Conservation (phyloP, 2,113 vertebrate genomes). For the Nettapus auritus region DNA sequence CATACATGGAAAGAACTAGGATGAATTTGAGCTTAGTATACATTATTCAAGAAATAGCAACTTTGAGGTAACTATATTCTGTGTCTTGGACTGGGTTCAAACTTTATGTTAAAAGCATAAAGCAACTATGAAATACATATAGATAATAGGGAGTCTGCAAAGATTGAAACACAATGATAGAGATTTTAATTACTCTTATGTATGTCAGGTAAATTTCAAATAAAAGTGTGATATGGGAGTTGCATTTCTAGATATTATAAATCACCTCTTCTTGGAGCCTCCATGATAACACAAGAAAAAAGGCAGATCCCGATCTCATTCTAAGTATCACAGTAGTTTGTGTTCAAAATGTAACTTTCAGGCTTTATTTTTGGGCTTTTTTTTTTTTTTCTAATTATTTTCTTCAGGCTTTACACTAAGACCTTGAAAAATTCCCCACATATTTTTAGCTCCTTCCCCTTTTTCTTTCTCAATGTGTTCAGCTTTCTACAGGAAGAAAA, state of each 20-base stretch:
- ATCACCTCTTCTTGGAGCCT: neutral
- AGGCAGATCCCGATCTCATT: neutral
- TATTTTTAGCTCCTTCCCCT: neutral
- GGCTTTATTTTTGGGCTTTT: neutral
- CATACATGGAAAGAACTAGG: neutral
- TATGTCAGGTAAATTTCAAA: neutral
- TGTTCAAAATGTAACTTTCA: neutral
- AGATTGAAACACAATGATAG: neutral
- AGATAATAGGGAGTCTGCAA: neutral
- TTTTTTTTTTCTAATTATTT: too few species aligned
- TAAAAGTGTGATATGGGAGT: neutral
- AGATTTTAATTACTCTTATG: neutral
- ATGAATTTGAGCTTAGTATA: neutral
- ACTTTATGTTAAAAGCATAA: neutral
- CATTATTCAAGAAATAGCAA: neutral
- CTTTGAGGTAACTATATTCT: neutral
- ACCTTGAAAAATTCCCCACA: neutral
- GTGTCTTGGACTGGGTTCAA: neutral
- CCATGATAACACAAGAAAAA: neutral
- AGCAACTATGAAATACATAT: neutral
- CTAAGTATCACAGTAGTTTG: neutral
- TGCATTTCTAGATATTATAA: neutral
- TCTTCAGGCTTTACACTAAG: neutral
- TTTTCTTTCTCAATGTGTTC: neutral
- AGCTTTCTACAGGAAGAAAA: neutral